A percentile compares a stretch with the other conserved stretches of the same genome.
These are phyloP conservation scores for Holcopasites calliopsidis DNA, from an alignment of 1,140 invertebrate species.

Conservation along the genomic window DNA sequence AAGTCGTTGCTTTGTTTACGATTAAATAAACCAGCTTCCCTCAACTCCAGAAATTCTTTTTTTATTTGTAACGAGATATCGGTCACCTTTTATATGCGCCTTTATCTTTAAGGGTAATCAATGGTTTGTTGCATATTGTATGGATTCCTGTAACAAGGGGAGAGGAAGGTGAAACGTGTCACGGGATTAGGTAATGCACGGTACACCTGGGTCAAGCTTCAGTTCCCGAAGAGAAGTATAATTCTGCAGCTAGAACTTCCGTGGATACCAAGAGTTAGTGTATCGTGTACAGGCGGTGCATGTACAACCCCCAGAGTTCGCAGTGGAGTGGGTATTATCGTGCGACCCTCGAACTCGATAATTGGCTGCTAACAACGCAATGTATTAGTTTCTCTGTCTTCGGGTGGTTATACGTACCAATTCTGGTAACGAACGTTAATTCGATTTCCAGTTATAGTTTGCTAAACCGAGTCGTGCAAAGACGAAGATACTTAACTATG, in stretches of 20 bases:
- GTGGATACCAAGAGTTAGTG: not conserved
- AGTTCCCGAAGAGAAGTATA: conserved; percentile 19
- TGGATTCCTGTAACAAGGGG: too few relatives aligned
- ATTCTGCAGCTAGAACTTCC: conserved; percentile 5
- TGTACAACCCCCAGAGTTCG: conserved; percentile 6
- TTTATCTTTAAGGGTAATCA: too few relatives aligned
- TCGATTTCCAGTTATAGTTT: conserved; percentile 44
- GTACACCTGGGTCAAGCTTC: not conserved
- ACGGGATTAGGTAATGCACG: conserved; percentile 5
- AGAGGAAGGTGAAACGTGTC: too few relatives aligned
- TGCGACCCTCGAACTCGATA: conserved; percentile 45
- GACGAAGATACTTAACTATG: conserved; percentile 4
- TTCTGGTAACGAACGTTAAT: conserved; percentile 47
- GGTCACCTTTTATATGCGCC: too few relatives aligned
- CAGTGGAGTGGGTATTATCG: conserved; percentile 33
- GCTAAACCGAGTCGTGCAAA: not conserved
- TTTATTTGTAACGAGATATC: too few relatives aligned
- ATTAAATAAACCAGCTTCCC: conserved; percentile 20
- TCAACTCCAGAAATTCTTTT: too few relatives aligned
- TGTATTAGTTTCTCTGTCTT: conserved; percentile 46
- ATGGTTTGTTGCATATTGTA: too few relatives aligned
- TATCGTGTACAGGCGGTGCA: not conserved
- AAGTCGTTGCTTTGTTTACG: not conserved
- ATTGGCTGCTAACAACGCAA: conserved; percentile 46
- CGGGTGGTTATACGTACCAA: conserved; percentile 34